A percentile compares a stretch with the other conserved stretches of the same genome.
Evolutionary conservation across 2,797 vertebrate species (phyloP).

Genomic region (Siniperca obscura): DNA sequence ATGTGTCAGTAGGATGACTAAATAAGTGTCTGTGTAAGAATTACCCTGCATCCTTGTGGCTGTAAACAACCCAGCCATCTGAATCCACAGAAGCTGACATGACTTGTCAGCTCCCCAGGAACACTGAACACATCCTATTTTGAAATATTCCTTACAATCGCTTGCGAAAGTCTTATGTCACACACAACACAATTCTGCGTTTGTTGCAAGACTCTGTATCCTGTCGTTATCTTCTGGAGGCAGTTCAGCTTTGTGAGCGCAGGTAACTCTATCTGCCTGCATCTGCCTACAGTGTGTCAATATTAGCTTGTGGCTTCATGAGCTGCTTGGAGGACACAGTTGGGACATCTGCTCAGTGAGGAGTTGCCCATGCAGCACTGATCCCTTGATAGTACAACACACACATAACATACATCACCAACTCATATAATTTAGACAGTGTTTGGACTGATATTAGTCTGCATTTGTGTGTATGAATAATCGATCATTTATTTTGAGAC

Average conservation of each 20-base stretch:
- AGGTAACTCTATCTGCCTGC: slow-evolving; percentile 63
- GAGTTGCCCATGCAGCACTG: slow-evolving; percentile 23
- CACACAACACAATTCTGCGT: slow-evolving; percentile 20
- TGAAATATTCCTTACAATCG: slow-evolving; percentile 35
- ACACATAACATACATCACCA: slow-evolving; percentile 7
- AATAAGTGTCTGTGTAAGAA: slow-evolving; percentile 10
- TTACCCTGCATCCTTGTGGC: slow-evolving; percentile 35
- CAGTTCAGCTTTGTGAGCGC: slow-evolving; percentile 41
- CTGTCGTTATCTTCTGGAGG: slow-evolving; percentile 46
- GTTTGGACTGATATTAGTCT: slow-evolving; percentile 12
- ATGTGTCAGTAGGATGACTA: neutral
- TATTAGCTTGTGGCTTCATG: slow-evolving; percentile 67
- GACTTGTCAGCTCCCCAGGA: neutral
- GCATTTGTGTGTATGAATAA: slow-evolving; percentile 10
- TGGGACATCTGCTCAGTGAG: slow-evolving; percentile 62
- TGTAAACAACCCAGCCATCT: neutral
- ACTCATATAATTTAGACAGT: neutral
- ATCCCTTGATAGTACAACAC: slow-evolving; percentile 9
- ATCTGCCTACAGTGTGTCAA: slow-evolving; percentile 72
- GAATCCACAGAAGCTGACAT: neutral
- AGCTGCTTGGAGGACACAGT: slow-evolving; percentile 44
- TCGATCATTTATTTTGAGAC: slow-evolving; percentile 7
- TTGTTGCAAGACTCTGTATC: slow-evolving; percentile 30
- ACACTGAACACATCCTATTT: slow-evolving; percentile 30
- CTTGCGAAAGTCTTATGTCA: slow-evolving; percentile 56